These are phyloP conservation scores for Triplophysa dalaica DNA, from an alignment of 2,113 vertebrate species.

Conservation along the genomic window DNA sequence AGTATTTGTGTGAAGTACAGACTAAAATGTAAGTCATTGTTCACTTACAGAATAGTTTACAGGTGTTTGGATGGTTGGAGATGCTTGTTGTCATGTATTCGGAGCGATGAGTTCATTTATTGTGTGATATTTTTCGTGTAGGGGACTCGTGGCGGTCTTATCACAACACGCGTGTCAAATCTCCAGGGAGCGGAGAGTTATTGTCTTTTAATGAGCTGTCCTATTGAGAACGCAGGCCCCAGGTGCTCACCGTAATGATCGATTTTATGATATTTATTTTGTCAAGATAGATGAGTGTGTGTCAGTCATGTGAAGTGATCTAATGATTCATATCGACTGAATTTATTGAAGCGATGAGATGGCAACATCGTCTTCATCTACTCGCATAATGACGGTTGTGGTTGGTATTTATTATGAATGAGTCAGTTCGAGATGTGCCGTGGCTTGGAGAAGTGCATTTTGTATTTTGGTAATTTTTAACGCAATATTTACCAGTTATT, in stretches of 20 bases:
- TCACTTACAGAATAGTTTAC: no score
- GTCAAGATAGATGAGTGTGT: not conserved
- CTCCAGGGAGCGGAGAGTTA: not conserved
- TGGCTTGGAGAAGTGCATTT: not conserved
- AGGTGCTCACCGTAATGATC: not conserved
- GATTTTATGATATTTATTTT: slow-evolving; percentile 3
- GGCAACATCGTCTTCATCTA: no score
- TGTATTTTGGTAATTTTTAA: not conserved
- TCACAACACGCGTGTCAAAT: slow-evolving; percentile 1
- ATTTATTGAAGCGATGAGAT: not conserved
- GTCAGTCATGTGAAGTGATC: slow-evolving; percentile 13
- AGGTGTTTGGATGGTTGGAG: not conserved
- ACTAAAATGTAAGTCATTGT: not conserved
- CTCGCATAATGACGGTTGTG: not conserved
- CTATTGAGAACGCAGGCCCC: not conserved
- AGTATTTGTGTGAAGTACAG: not conserved
- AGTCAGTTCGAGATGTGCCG: not conserved
- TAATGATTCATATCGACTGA: not conserved
- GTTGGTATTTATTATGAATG: not conserved
- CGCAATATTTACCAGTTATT: no score
- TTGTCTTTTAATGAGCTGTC: slow-evolving; percentile 22
- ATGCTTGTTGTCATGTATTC: not conserved
- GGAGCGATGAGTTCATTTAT: not conserved
- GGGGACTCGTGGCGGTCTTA: not conserved
- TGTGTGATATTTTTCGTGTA: not conserved